A percentile compares a stretch with the other conserved stretches of the same genome.
These are phyloP conservation scores for Apeira syringaria DNA, from an alignment of 2,888 invertebrate genomes.

Conservation along the genomic window DNA sequence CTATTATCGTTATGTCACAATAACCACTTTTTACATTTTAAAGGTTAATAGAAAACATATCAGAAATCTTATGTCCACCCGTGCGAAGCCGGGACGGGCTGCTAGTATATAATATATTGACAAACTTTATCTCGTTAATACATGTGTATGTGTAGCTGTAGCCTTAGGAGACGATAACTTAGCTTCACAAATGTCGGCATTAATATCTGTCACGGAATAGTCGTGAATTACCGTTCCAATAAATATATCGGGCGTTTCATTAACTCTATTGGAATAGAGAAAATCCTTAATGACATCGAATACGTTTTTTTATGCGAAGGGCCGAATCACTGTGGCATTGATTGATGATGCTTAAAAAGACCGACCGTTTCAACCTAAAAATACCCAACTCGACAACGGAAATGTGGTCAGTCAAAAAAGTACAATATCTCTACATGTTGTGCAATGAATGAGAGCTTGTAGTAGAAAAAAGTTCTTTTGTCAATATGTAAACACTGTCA, in stretches of 20 bases:
- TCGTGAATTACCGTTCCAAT: constrained; percentile 23
- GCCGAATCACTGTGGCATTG: constrained; percentile 53
- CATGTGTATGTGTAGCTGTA: constrained; percentile 16
- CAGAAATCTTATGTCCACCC: no score
- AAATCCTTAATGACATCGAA: constrained; percentile 51
- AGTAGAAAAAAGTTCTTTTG: constrained; percentile 42
- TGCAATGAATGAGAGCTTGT: constrained; percentile 37
- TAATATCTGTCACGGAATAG: constrained; percentile 16
- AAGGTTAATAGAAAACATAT: no score
- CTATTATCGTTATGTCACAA: no score
- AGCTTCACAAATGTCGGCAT: constrained; percentile 25
- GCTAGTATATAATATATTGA: no score
- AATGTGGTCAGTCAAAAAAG: constrained; percentile 34
- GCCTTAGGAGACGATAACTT: constrained; percentile 25
- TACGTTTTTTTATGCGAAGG: constrained; percentile 54
- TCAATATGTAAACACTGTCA: constrained; percentile 45
- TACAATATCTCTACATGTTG: constrained; percentile 35
- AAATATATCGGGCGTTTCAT: constrained; percentile 27
- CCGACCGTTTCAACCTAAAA: constrained; percentile 39
- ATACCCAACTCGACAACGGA: constrained; percentile 33
- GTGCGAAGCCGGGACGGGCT: no score
- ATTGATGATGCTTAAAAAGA: constrained; percentile 59
- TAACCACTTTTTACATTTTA: no score
- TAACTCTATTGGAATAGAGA: constrained; percentile 41
- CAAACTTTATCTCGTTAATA: constrained; percentile 22